These are phyloP conservation scores for Sinosuthora webbiana DNA, from an alignment of 2,113 vertebrate species.

Conservation along the genomic window DNA sequence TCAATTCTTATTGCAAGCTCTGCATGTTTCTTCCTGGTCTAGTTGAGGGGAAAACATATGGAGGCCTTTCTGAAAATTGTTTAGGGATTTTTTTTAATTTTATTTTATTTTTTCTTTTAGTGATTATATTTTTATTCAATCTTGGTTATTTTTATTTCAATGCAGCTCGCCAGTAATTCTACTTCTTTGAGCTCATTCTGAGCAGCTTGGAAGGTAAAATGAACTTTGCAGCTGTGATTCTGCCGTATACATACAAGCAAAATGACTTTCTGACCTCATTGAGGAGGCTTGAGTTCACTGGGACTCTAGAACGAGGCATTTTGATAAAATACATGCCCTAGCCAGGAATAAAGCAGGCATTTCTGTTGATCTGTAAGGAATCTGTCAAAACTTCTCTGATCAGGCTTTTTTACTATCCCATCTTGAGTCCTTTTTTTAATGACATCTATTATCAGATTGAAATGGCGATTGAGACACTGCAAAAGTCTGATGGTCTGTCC, in stretches of 20 bases:
- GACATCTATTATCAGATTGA: slow-evolving; percentile 90
- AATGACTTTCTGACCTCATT: not conserved
- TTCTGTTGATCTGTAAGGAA: slow-evolving; percentile 65
- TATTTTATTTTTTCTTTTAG: not conserved
- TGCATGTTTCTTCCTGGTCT: slow-evolving; percentile 1
- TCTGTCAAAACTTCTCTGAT: slow-evolving; percentile 79
- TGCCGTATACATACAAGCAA: not conserved
- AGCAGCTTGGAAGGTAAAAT: not conserved
- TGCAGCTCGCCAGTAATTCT: slow-evolving; percentile 24
- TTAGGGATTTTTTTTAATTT: not conserved
- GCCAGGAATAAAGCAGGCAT: slow-evolving; percentile 37
- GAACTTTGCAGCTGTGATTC: not conserved
- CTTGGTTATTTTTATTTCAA: slow-evolving; percentile 39
- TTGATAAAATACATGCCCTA: slow-evolving; percentile 38
- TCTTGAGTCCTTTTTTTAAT: slow-evolving; percentile 88
- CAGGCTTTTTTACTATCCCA: slow-evolving; percentile 81
- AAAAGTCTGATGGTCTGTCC: slow-evolving; percentile 87
- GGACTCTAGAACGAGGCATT: not conserved
- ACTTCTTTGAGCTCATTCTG: slow-evolving; percentile 35
- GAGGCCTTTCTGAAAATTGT: not conserved
- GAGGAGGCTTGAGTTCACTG: not conserved
- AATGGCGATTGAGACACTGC: slow-evolving; percentile 88
- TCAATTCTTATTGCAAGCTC: not conserved
- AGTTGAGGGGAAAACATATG: not conserved
- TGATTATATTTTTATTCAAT: slow-evolving; percentile 6